phyloP scores from a whole-genome alignment of 2,888 invertebrate species.

The Esperia sulphurella region DNA sequence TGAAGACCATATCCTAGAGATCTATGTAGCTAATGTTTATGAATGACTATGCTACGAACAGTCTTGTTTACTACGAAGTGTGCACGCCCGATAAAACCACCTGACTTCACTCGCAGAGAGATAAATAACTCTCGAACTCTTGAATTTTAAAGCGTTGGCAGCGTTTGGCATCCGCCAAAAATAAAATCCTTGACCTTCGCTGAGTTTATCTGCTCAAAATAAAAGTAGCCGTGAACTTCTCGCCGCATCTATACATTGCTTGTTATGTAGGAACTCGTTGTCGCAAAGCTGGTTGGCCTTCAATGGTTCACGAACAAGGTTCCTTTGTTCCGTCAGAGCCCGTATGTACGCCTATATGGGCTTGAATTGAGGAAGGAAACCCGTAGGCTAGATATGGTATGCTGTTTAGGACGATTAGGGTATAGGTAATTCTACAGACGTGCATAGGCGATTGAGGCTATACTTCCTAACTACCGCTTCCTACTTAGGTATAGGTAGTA shows the following conservation, averaged over 20 bases:
- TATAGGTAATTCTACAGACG: constrained; percentile 2
- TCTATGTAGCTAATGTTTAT: constrained; percentile 7
- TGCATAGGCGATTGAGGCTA: neutral
- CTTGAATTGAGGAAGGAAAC: constrained; percentile 29
- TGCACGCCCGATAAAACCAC: constrained; percentile 34
- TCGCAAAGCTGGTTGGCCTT: constrained; percentile 50
- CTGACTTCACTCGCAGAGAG: constrained; percentile 31
- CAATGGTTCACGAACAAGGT: constrained; percentile 73
- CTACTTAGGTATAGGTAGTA: neutral
- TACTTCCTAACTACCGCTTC: neutral
- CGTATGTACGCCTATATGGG: constrained; percentile 21
- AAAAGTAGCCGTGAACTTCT: constrained; percentile 72
- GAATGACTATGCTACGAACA: constrained; percentile 25
- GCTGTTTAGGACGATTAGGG: constrained; percentile 18
- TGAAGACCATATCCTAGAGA: too few species aligned
- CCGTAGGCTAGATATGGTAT: constrained; percentile 17
- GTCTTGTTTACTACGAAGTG: constrained; percentile 36
- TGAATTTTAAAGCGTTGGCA: constrained; percentile 54
- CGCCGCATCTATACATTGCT: constrained; percentile 51
- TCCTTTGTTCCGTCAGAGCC: constrained; percentile 44
- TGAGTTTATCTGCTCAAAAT: constrained; percentile 67
- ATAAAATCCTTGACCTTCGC: constrained; percentile 72
- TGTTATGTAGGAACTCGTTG: constrained; percentile 13
- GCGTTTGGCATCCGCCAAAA: constrained; percentile 62
- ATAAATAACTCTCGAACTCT: constrained; percentile 34